These are phyloP conservation scores for western clawed frog (Xenopus tropicalis) DNA, from an alignment of 2,113 vertebrate species.

Conservation along the genomic window UCB_Xtro_10.0 CM004446.2:115851001-115851500, in stretches of 20 bases:
- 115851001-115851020: not conserved
- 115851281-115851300: not conserved
- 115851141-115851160: not conserved
- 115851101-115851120: not conserved
- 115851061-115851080: not conserved
- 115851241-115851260: no score
- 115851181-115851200: not conserved
- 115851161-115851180: not conserved
- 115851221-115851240: not conserved
- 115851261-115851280: not conserved
- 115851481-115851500: no score
- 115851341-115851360: not conserved
- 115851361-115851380: not conserved
- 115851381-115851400: not conserved
- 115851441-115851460: not conserved
- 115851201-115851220: not conserved
- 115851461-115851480: not conserved
- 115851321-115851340: no score
- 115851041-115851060: not conserved
- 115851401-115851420: not conserved
- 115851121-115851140: not conserved
- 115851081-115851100: not conserved
- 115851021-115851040: not conserved
- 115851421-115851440: not conserved
- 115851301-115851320: not conserved